Base-by-base conservation (phyloP, 2,113 vertebrate species). In the Chamaetylas fuelleborni region DNA sequence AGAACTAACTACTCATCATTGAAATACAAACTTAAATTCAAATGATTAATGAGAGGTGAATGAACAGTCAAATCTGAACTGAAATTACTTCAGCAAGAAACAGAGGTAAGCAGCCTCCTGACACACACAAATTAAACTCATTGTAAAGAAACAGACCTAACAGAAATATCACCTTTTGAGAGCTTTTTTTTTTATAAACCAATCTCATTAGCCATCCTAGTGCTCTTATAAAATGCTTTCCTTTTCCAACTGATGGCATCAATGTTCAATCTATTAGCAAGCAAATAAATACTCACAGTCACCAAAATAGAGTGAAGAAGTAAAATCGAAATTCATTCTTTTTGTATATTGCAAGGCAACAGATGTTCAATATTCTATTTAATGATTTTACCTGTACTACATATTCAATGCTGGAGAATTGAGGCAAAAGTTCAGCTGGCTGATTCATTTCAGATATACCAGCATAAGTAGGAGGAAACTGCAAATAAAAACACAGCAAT, bases 361-460 rank as follows among this genome's bases (percentile, higher is more conserved):
- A 88, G 18, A 66, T 42, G 19, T 81, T 95, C 67, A 95, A 85
- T 42, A 92, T 62, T 50, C 73, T 62, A 73, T 40, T 62, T 51
- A 48, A 90, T 58, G 3, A 69, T 73, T 96, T 98, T 97, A 99
- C 99, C 99, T 99, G 99, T 76, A 99, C 99, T 73, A 99, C 99
- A 92, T 99, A 99, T 98, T 99, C 99, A 86, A 99, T 99, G 95
- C 99, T 99, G 94, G 99, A 99, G 96, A 99, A 99, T 77, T 99
- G 99, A 83, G 99, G 99, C 92, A 99, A 98, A 90, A 99, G 98
- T 97, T 99, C 99, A 26, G 99, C 99, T 23, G 99, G 99, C 54
- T 99, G 99, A 97, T 99, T 99, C 95, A 99, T 98, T 96, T 99
- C 99, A 73, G 99, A 99, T 98, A 99, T 99, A 36, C 99, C 99